Evolutionary conservation across 2,888 invertebrate genomes (phyloP).

Genomic region (Folsomia candida): DNA sequence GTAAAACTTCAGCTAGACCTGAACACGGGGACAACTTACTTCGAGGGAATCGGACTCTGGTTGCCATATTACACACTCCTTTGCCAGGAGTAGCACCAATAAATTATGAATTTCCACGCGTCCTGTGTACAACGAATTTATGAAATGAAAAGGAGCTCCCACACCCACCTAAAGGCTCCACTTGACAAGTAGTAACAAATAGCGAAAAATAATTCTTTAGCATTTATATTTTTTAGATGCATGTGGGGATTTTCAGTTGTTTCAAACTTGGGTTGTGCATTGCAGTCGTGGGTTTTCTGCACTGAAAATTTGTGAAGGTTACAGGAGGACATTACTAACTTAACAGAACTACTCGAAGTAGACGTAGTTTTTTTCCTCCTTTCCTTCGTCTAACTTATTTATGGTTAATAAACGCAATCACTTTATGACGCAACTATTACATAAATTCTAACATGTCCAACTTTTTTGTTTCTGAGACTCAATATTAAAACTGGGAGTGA

Average conservation of each 20-base stretch:
- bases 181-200: neutral
- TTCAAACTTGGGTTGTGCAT: no score
- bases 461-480: no score
- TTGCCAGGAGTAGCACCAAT: neutral
- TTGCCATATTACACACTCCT: neutral
- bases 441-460: neutral
- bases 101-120: neutral
- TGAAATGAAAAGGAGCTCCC: neutral
- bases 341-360: no score
- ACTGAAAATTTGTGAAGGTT: no score
- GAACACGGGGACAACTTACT: neutral
- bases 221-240: no score
- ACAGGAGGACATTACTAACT: no score
- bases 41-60: neutral
- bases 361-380: no score
- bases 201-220: neutral
- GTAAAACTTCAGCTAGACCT: neutral
- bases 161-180: neutral
- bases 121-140: neutral
- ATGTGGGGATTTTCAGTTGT: no score
- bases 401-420: neutral
- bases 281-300: no score
- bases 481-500: neutral
- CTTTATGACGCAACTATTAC: neutral
- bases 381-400: neutral